Percentiles rank a stretch among this genome's conserved stretches.
Conservation (phyloP, 2,113 vertebrate genomes). For the Chaenogobius annularis region DNA sequence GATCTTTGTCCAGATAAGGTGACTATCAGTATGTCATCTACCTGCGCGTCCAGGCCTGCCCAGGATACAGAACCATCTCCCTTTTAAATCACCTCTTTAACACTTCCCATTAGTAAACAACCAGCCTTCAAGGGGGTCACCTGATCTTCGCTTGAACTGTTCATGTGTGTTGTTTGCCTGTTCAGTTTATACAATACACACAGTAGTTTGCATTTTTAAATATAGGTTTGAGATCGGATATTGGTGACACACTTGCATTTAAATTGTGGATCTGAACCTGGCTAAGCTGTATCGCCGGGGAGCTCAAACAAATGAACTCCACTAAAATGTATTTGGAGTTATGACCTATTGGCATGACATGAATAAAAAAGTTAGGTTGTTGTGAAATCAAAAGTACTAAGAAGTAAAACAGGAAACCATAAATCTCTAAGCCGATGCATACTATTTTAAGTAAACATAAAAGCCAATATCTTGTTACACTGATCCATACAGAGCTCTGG, state of each 20-base stretch:
- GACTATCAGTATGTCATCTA: conserved; percentile 51
- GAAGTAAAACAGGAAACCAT: neutral
- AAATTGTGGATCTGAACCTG: no score
- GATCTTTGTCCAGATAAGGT: conserved; percentile 53
- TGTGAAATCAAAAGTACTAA: neutral
- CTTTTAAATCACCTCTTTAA: conserved; percentile 40
- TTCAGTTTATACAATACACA: neutral
- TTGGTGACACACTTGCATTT: neutral
- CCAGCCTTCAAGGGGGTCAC: conserved; percentile 38
- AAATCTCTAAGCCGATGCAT: neutral
- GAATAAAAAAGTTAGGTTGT: neutral
- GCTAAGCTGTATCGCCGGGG: no score
- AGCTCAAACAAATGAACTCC: neutral
- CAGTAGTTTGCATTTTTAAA: neutral
- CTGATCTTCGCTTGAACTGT: conserved; percentile 27
- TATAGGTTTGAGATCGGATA: neutral
- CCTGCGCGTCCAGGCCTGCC: conserved; percentile 61
- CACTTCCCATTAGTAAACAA: conserved; percentile 41
- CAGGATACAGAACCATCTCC: conserved; percentile 22
- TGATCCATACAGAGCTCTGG: conserved; percentile 26
- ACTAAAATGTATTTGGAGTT: conserved; percentile 23
- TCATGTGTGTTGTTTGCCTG: conserved; percentile 2
- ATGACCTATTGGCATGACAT: neutral
- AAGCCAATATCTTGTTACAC: neutral
- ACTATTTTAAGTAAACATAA: neutral